A percentile compares a stretch with the other conserved stretches of the same genome.
Conservation (phyloP, 2,888 invertebrate genomes). For the Pachydiplax longipennis region DNA sequence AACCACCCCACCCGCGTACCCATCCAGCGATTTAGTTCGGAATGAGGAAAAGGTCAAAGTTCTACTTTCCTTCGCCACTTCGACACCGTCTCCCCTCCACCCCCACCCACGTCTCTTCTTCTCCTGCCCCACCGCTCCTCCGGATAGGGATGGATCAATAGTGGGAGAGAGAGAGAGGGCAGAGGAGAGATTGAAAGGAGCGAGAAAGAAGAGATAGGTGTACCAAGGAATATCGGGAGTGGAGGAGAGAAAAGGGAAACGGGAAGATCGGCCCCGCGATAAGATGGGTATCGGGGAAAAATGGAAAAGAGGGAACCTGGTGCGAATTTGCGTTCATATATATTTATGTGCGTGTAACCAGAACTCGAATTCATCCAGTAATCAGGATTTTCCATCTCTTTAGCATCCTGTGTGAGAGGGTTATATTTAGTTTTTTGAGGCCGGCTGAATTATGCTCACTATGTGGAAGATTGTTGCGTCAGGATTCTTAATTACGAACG, state of each 20-base stretch:
- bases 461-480: no score
- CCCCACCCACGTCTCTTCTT: background rate
- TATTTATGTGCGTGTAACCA: no score
- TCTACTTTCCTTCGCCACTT: background rate
- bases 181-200: background rate
- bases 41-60: conserved; percentile 33
- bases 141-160: conserved; percentile 40
- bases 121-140: background rate
- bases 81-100: background rate
- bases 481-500: no score
- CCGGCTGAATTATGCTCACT: no score
- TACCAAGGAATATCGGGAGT: background rate
- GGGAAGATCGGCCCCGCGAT: background rate
- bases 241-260: background rate
- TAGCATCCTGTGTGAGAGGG: no score
- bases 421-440: no score
- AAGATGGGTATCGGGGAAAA: background rate
- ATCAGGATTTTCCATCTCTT: no score
- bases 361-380: no score
- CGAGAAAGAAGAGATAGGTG: background rate
- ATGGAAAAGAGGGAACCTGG: no score
- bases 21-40: conserved; percentile 12
- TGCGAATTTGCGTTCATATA: no score
- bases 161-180: background rate
- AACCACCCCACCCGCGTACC: background rate